These are phyloP conservation scores for Caenorhabditis sp. DNA, from an alignment of 2,888 invertebrate genomes.

Conservation along the genomic window DNA sequence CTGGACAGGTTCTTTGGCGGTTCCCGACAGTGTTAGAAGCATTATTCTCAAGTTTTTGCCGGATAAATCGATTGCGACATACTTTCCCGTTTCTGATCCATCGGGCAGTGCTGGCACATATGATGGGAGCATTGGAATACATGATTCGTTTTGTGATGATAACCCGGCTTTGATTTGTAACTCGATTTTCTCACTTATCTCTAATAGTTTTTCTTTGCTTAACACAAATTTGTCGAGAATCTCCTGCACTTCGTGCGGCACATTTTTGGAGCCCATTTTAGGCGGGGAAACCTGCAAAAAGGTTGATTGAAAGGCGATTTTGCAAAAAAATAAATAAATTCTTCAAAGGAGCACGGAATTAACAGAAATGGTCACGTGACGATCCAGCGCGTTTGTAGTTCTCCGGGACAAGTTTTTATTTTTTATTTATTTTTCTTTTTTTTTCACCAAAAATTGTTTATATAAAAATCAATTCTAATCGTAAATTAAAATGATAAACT, in stretches of 20 bases:
- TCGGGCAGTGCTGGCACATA: constrained; percentile 70
- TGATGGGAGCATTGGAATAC: constrained; percentile 70
- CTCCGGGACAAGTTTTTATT: background rate
- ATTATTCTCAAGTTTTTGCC: constrained; percentile 71
- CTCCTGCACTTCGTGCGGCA: constrained; percentile 5
- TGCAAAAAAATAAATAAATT: background rate
- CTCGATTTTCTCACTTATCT: constrained; percentile 64
- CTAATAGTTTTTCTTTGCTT: constrained; percentile 55
- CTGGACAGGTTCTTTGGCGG: constrained; percentile 48
- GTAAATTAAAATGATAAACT: too few relatives aligned
- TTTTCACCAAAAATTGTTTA: background rate
- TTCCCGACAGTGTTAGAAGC: constrained; percentile 63
- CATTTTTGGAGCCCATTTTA: background rate
- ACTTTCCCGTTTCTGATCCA: constrained; percentile 69
- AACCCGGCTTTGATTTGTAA: constrained; percentile 57
- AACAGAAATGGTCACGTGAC: background rate
- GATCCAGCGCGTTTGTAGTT: background rate
- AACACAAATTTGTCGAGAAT: constrained; percentile 53
- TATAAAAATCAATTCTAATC: too few relatives aligned
- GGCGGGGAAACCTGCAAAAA: background rate
- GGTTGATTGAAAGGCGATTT: background rate
- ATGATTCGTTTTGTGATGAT: constrained; percentile 45
- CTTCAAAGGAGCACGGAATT: background rate
- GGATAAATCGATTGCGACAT: constrained; percentile 70
- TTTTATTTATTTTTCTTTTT: background rate